phyloP scores from a whole-genome alignment of 1,140 invertebrate species.

The Homarus americanus region DNA sequence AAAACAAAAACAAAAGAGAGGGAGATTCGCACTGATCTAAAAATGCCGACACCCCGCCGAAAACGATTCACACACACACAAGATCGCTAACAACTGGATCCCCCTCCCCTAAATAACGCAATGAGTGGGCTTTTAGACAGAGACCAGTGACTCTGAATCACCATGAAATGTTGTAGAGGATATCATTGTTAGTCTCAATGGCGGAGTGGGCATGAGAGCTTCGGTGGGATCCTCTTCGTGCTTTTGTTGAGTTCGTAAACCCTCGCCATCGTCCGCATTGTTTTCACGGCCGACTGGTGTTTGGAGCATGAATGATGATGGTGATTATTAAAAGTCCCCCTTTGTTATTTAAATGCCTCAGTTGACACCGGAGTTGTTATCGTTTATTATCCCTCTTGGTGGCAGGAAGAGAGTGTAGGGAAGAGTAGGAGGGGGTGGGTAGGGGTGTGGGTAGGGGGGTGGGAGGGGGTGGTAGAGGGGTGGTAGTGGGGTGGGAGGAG shows the following conservation, averaged over 20 bases:
- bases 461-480: too few relatives aligned
- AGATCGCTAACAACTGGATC: background rate
- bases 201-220: constrained; percentile 47
- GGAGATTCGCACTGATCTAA: background rate
- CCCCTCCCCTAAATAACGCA: constrained; percentile 36
- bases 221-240: constrained; percentile 1
- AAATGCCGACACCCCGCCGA: background rate
- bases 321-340: constrained; percentile 41
- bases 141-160: constrained; percentile 58
- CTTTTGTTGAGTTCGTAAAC: constrained; percentile 13
- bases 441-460: background rate
- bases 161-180: constrained; percentile 58
- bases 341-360: constrained; percentile 56
- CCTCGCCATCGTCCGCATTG: constrained; percentile 5
- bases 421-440: background rate
- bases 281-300: constrained; percentile 29
- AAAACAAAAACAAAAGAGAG: background rate
- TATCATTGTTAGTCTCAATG: constrained; percentile 57
- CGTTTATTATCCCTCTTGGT: constrained; percentile 20
- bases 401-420: background rate
- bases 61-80: background rate
- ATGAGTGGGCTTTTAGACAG: constrained; percentile 64
- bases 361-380: constrained; percentile 55
- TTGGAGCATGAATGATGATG: constrained; percentile 59
- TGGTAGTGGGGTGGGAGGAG: too few relatives aligned